These are phyloP conservation scores for Pherbina coryleti DNA, from an alignment of 2,888 invertebrate genomes.

Conservation along the genomic window DNA sequence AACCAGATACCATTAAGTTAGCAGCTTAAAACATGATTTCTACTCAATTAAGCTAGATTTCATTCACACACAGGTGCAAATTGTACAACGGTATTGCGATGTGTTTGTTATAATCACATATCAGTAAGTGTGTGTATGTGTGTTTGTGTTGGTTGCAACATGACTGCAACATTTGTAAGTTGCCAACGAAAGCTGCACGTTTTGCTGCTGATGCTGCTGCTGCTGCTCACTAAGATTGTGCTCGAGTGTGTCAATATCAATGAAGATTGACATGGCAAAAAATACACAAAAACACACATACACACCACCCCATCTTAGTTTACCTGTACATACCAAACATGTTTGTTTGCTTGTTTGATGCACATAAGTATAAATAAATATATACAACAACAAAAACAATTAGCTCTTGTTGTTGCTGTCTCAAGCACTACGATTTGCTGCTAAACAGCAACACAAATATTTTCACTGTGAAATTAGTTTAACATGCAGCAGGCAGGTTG, in stretches of 20 bases:
- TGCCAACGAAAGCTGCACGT: constrained; percentile 14
- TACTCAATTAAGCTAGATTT: constrained; percentile 58
- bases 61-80: constrained; percentile 31
- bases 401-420: neutral
- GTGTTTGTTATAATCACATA: constrained; percentile 35
- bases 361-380: neutral
- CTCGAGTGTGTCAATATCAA: constrained; percentile 11
- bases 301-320: neutral
- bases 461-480: constrained; percentile 7
- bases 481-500: neutral
- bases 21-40: constrained; percentile 16
- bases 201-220: neutral
- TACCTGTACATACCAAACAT: neutral
- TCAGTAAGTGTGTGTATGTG: constrained; percentile 27
- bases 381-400: neutral
- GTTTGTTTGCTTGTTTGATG: neutral
- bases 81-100: constrained; percentile 3
- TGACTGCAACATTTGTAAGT: constrained; percentile 51
- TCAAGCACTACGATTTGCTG: neutral
- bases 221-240: constrained; percentile 18
- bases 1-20: neutral
- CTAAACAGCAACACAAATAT: constrained; percentile 8
- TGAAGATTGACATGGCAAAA: constrained; percentile 13
- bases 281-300: constrained; percentile 1
- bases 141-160: constrained; percentile 47